Conservation (phyloP, 1,140 invertebrate species). For the Trichomalopsis sarcophagae region DNA sequence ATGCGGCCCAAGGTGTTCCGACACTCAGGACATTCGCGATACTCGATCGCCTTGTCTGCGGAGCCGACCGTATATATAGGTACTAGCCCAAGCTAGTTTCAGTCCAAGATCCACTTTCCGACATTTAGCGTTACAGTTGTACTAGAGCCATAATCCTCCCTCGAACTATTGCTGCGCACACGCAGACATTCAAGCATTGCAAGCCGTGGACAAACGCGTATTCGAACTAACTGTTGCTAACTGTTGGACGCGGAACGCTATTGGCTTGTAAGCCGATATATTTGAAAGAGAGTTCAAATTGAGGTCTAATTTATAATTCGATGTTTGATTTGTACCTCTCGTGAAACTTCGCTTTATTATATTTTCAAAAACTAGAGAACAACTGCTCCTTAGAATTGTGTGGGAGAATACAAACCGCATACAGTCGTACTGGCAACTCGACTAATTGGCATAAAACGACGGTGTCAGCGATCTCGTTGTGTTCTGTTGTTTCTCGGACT, state of each 20-base stretch:
- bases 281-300: not conserved
- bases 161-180: not conserved
- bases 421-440: not conserved
- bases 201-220: not conserved
- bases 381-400: no score
- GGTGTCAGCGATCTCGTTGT: not conserved
- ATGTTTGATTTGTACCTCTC: not conserved
- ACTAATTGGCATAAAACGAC: conserved; percentile 1
- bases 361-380: no score
- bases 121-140: conserved; percentile 12
- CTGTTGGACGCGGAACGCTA: not conserved
- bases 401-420: not conserved
- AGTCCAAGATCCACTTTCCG: conserved; percentile 23
- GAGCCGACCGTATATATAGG: not conserved
- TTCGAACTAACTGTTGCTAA: not conserved
- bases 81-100: not conserved
- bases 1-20: not conserved
- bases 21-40: conserved; percentile 1
- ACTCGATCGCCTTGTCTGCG: not conserved
- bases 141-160: conserved; percentile 13
- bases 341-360: no score
- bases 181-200: not conserved
- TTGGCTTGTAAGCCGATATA: not conserved
- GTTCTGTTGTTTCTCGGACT: not conserved
- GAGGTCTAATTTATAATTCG: not conserved